A percentile compares a stretch with the other conserved stretches of the same genome.
Conservation (phyloP, 2,113 vertebrate genomes). For the Pteronura brasiliensis region DNA sequence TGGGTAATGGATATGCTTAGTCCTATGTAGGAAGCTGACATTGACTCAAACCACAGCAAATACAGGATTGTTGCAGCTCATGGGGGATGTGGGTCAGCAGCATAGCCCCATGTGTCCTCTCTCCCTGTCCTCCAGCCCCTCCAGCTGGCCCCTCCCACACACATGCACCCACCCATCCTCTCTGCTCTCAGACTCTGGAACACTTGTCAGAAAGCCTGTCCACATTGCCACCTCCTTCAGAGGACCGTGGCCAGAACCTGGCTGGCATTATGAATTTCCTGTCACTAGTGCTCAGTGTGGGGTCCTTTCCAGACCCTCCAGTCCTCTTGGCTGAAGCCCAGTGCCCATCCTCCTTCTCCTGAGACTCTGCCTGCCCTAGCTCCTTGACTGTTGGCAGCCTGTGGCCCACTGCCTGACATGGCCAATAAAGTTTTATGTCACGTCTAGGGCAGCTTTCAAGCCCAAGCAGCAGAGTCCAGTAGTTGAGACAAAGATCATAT, state of each 20-base stretch:
- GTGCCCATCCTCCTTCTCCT: background rate
- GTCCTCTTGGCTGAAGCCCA: background rate
- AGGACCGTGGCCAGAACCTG: background rate
- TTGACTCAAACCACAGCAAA: background rate
- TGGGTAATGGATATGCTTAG: background rate
- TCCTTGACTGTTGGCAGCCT: background rate
- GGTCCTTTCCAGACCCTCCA: background rate
- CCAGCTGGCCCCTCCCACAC: background rate
- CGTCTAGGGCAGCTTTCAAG: background rate
- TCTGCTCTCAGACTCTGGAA: background rate
- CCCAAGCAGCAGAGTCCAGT: background rate
- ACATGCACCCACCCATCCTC: fast-evolving
- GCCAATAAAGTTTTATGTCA: background rate
- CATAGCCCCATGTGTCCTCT: background rate
- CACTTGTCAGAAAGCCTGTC: background rate
- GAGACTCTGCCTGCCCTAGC: background rate
- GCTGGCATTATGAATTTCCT: background rate
- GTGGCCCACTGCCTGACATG: background rate
- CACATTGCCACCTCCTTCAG: background rate
- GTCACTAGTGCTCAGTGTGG: background rate
- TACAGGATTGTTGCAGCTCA: background rate
- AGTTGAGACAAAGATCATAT: background rate
- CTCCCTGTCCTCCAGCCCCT: background rate
- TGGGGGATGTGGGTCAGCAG: background rate
- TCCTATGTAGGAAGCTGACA: background rate